Evolutionary conservation across 2,113 vertebrate genomes (phyloP), one percentile per base, ranked within the genome.

Genomic region (Chlorocebus sabaeus): DNA sequence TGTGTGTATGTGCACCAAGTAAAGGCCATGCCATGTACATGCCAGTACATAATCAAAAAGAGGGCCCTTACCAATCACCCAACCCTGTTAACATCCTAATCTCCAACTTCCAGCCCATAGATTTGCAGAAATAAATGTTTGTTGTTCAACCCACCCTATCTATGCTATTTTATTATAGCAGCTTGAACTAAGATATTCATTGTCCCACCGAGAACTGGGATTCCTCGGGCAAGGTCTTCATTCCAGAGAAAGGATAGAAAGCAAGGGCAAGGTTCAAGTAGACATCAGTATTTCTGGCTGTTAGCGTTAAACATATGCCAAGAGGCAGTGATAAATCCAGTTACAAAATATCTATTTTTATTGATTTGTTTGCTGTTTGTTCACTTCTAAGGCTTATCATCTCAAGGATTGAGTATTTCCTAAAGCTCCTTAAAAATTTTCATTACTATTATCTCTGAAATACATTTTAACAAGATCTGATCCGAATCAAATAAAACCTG

Each of bases 1-100:
- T 40, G 40, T 93, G 12, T 52, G 11, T 45, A 8, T 0, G 25
- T 35, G 2, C 4, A 45, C 4, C 3, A 68, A 59, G 2, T 25
- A 55, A 61, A 88, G 61, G 38, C 11, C 45, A 14, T 6, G 32
- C 48, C 48, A 50, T 50, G 48, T 50, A 50, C 48, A 14, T 14
- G 48, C 45, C 25, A 64, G 8, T 18, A 18, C 14, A 78, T 48
- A 86, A 93, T 20, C 23, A 35, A 20, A 27, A 48, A 40, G 55
- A 87, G 35, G 8, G 6, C 0, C 0, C 8, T 38, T 17, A 35
- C 22, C 4, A 48, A 68, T 70, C 35, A 72, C 0, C 5, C 5
- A 8, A 35, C 3, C 38, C 43, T 27, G 18, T 3, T 55, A 5
- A 16, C 5, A 30, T 27, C 4, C 5, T 52, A 43, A 45, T 45